Percentiles rank a stretch among this genome's conserved stretches.
phyloP scores from a whole-genome alignment of 2,888 invertebrate genomes.

The Yponomeuta sedellus region DNA sequence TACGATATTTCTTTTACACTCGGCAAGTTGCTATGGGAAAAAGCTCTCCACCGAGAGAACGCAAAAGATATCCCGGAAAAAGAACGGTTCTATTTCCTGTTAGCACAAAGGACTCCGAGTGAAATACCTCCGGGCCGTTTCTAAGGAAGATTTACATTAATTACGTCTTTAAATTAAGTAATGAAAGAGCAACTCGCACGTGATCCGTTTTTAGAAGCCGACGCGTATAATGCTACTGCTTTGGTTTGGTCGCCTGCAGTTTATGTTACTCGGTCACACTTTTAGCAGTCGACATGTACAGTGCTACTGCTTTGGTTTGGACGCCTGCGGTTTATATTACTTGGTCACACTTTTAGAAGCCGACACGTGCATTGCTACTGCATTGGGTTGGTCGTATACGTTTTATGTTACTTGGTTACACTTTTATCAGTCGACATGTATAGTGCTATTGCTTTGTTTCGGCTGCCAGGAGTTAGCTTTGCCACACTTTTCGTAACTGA shows the following conservation, averaged over 20 bases:
- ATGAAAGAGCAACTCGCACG: slow-evolving; percentile 33
- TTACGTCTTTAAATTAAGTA: slow-evolving; percentile 38
- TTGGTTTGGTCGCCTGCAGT: not conserved
- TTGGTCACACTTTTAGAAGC: no score
- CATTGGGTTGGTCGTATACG: not conserved
- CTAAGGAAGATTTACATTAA: slow-evolving; percentile 36
- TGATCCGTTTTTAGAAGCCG: slow-evolving; percentile 22
- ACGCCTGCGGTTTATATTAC: not conserved
- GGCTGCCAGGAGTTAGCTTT: not conserved
- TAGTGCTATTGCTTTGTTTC: not conserved
- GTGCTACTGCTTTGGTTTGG: not conserved
- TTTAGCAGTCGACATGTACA: not conserved
- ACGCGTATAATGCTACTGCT: not conserved
- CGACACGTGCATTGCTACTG: no score
- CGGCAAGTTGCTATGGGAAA: not conserved
- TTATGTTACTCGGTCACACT: no score
- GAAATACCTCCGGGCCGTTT: slow-evolving; percentile 21
- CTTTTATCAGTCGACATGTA: not conserved
- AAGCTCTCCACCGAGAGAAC: not conserved
- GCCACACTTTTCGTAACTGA: no score
- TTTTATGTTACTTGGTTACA: no score
- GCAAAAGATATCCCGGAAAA: not conserved
- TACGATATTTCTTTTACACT: not conserved
- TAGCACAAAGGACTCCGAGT: not conserved
- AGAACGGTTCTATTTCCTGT: not conserved